Evolutionary conservation across 2,888 invertebrate species (phyloP), one percentile per base, ranked within the genome.

Genomic region (Lampropteryx suffumata): DNA sequence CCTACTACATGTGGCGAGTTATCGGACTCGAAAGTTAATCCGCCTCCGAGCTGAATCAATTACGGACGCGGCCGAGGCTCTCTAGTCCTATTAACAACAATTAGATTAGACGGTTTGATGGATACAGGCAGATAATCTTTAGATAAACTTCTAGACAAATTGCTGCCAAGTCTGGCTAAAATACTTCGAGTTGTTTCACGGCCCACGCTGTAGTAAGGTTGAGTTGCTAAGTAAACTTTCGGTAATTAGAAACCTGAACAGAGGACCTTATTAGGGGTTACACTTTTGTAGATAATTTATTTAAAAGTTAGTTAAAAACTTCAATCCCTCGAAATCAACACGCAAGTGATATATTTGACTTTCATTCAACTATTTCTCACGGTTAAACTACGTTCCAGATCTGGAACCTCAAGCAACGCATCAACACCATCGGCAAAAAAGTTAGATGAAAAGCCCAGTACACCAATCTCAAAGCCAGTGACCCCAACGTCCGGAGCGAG

Each of bases 401-500:
- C 96, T 63, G 97, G 97, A 36, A 96, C 96, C 28, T 97, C 96
- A 53, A 97, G 97, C 69, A 96, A 96, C 78, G 96, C 96, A n/a
- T 96, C 96, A 65, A 96, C 96, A 26, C 96, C 97, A 1, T 97
- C 96, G 51, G 95, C 95, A 59, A 96, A 96, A 81, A 96, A 96
- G 80, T 88, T 95, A 80, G 95, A 95, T 79, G 97, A 97, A 71
- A 97, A 97, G 82, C 96, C 97, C 7, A 94, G 95, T 57, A 97
- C 98, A 21, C 97, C 97, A 3, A 96, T 97, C 65, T 95, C 96
- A 9, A 98, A 97, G 88, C 95, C 97, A 4, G 95, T 96, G 55
- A 97, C 97, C 29, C 97, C 97, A 2, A 97, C 97, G 11, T 91
- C 92, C 1, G 93, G 94, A 34, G 90, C 91, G 46, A 92, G 92